These are phyloP conservation scores for Ancistrus triradiatus DNA, from an alignment of 2,113 vertebrate species.

Conservation along the genomic window DNA sequence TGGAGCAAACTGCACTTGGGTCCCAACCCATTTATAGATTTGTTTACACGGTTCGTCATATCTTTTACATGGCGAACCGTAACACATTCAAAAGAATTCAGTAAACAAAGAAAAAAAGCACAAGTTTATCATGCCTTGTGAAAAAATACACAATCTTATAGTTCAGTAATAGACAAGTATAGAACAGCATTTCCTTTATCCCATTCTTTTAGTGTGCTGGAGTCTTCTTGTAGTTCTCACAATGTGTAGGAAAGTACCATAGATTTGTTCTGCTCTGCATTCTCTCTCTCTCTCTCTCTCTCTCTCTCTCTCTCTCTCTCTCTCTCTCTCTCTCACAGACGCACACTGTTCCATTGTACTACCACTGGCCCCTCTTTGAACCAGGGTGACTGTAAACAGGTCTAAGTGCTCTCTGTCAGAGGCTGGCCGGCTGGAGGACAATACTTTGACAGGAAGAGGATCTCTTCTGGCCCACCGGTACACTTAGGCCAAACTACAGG, in stretches of 20 bases:
- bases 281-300: conserved; percentile 2
- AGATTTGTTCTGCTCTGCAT: neutral
- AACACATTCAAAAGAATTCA: too few relatives aligned
- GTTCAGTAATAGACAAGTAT: too few relatives aligned
- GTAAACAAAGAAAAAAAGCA: too few relatives aligned
- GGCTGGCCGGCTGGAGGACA: conserved; percentile 54
- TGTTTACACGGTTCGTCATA: too few relatives aligned
- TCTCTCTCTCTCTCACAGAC: neutral
- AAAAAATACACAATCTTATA: too few relatives aligned
- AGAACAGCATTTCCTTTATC: too few relatives aligned
- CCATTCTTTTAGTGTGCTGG: conserved; percentile 52
- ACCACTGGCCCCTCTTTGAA: conserved; percentile 64
- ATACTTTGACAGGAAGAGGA: conserved; percentile 61
- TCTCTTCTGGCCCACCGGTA: conserved; percentile 43
- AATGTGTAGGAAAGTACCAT: conserved; percentile 26
- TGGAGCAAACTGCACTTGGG: too few relatives aligned
- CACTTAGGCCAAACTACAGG: conserved; percentile 27
- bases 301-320: neutral
- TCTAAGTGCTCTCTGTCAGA: conserved; percentile 61
- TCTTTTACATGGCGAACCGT: too few relatives aligned
- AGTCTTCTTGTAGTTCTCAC: conserved; percentile 55
- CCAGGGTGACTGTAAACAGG: conserved; percentile 63
- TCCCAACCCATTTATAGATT: too few relatives aligned
- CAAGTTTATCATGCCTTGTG: too few relatives aligned
- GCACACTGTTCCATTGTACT: conserved; percentile 52